Evolutionary conservation across 2,888 invertebrate species (phyloP), one percentile per base, ranked within the genome.

Genomic region (Acleris laterana): DNA sequence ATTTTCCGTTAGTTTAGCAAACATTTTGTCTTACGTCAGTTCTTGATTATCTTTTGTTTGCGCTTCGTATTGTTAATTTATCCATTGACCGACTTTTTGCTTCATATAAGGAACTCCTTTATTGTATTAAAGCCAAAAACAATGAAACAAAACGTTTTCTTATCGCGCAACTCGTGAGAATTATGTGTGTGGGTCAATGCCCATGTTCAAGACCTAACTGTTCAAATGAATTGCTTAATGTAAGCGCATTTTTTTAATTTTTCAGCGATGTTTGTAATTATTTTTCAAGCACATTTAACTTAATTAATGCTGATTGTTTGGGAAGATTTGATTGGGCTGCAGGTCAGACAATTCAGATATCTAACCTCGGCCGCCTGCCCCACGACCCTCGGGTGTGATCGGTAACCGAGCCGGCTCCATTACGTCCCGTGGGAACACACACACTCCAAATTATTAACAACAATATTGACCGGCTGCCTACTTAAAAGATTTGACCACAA

Each of bases 381-480:
- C 68, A 76, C 74, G 71, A 74, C 73, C 76, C 74, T 73, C 79
- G 85, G 84, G 89, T 87, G 89, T 83, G 86, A 86, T 81, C 84
- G 79, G 84, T 83, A 84, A 83, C 81, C 83, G 81, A 84, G 79
- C 81, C 83, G 76, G 84, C 84, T 85, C 85, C 82, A 84, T 83
- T 83, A 82, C 78, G 63, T 67, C 74, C 81, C 90, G 90, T 90
- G 91, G 90, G 90, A 91, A 90, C 80, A 78, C 73, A 75, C 82
- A 78, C 83, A 80, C 83, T 87, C 86, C 85, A 90, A 93, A 92
- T 93, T 88, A 92, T 91, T 92, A 90, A 91, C 90, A 89, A 91
- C 87, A 93, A 93, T 92, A 93, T 92, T 93, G 87, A 92, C 91
- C 80, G 80, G 87, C 86, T 91, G 89, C 89, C 92, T 92, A 92